Evolutionary conservation across 2,797 vertebrate genomes (phyloP), one percentile per base, ranked within the genome.

Genomic region (Brotula barbata): DNA sequence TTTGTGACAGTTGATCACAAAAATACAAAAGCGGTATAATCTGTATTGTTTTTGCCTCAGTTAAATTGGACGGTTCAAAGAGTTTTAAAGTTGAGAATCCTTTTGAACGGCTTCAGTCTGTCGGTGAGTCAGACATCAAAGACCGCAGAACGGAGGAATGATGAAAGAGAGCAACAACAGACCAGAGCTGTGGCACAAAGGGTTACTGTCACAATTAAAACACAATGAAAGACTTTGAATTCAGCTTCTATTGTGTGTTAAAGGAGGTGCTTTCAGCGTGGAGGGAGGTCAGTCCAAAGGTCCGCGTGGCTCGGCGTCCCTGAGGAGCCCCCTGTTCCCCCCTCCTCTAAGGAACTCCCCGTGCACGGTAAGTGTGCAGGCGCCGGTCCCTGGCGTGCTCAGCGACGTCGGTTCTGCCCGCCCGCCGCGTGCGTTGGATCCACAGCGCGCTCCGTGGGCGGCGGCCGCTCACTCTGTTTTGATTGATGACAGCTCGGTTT

Each of bases 341-440:
- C 92, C 94, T 34, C 96, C 97, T 3, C 89, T 99, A 31, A 95
- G 94, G 82, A 98, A 96, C 79, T 94, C 97, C 13, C 94, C 90
- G 0, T 99, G 97, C 40, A 91, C 91, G 92, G 97, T 90, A 89
- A 96, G 17, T 19, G 17, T 21, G 17, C 8, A 4, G n/a, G n/a
- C n/a, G n/a, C n/a, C n/a, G n/a, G n/a, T n/a, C n/a, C n/a, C n/a
- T n/a, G n/a, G n/a, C n/a, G n/a, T n/a, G n/a, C n/a, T n/a, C n/a
- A n/a, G n/a, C n/a, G n/a, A n/a, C n/a, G n/a, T n/a, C n/a, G n/a
- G n/a, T n/a, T n/a, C n/a, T n/a, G n/a, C n/a, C n/a, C n/a, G n/a
- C n/a, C n/a, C n/a, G n/a, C n/a, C n/a, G n/a, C n/a, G n/a, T n/a
- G n/a, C n/a, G n/a, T n/a, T n/a, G n/a, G n/a, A n/a, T n/a, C n/a